phyloP scores from a whole-genome alignment of 2,113 vertebrate genomes.

The Phainopepla nitens region DNA sequence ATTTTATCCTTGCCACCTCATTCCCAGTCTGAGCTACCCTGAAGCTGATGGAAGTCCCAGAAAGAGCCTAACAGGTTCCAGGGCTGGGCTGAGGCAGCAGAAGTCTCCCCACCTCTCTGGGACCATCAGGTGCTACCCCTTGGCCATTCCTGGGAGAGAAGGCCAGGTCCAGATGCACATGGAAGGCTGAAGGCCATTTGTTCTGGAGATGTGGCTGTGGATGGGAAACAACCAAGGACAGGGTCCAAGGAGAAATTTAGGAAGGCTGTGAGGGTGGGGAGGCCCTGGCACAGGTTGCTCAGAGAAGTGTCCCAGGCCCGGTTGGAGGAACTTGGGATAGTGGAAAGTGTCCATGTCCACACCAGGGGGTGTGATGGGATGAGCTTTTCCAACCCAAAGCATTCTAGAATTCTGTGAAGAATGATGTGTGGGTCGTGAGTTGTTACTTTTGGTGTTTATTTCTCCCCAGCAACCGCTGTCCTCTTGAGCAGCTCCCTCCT shows the following conservation, averaged over 20 bases:
- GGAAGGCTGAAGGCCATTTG: not conserved
- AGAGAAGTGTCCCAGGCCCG: accelerated
- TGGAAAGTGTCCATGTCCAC: not conserved
- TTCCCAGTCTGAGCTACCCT: not conserved
- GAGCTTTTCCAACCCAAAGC: not conserved
- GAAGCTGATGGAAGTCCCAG: not conserved
- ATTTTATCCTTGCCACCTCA: not conserved
- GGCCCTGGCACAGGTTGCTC: not conserved
- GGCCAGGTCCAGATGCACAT: not conserved
- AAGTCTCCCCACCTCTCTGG: not conserved
- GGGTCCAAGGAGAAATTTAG: not conserved
- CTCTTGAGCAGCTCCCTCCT: not conserved
- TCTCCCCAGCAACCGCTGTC: accelerated
- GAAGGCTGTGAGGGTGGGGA: not conserved
- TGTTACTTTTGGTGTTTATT: not conserved
- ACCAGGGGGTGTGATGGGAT: not conserved
- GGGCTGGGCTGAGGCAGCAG: not conserved
- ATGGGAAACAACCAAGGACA: not conserved
- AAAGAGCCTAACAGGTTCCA: not conserved
- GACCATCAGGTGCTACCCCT: not conserved
- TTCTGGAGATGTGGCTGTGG: not conserved
- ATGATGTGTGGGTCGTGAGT: not conserved
- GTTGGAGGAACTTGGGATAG: accelerated
- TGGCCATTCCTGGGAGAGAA: not conserved
- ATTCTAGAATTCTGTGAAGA: not conserved